These are phyloP conservation scores for Teleogryllus oceanicus DNA, from an alignment of 2,888 invertebrate genomes.

Conservation along the genomic window DNA sequence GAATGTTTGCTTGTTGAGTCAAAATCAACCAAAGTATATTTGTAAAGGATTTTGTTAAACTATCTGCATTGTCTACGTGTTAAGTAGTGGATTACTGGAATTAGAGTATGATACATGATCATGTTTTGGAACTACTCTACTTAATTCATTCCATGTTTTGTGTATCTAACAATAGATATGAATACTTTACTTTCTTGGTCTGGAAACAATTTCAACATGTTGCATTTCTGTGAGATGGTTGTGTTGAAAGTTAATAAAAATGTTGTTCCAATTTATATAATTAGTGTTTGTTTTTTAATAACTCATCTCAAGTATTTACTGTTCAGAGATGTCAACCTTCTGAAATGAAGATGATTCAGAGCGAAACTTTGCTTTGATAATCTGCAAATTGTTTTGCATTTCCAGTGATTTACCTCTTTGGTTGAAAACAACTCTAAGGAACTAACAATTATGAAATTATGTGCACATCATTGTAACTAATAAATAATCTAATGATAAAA, in stretches of 20 bases:
- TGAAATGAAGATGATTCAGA: no score
- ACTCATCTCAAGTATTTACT: no score
- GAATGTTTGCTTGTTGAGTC: neutral
- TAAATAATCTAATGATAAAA: no score
- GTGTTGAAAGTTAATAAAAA: conserved; percentile 4
- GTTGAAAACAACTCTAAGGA: no score
- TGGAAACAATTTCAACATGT: neutral
- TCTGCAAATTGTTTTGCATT: no score
- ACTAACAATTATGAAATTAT: no score
- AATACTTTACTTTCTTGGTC: neutral
- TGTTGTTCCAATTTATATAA: neutral
- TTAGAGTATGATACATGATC: neutral
- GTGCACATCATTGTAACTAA: no score
- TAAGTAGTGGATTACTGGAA: neutral
- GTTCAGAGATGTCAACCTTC: no score
- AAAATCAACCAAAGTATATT: neutral
- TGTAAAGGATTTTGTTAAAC: neutral
- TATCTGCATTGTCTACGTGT: neutral
- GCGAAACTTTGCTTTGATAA: no score
- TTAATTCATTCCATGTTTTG: conserved; percentile 9
- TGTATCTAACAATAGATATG: neutral
- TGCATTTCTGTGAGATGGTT: conserved; percentile 1
- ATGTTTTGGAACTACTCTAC: neutral
- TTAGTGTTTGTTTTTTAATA: no score
- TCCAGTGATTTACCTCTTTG: no score